These are phyloP conservation scores for Eurystomus gularis DNA, from an alignment of 2,113 vertebrate species.

Conservation along the genomic window DNA sequence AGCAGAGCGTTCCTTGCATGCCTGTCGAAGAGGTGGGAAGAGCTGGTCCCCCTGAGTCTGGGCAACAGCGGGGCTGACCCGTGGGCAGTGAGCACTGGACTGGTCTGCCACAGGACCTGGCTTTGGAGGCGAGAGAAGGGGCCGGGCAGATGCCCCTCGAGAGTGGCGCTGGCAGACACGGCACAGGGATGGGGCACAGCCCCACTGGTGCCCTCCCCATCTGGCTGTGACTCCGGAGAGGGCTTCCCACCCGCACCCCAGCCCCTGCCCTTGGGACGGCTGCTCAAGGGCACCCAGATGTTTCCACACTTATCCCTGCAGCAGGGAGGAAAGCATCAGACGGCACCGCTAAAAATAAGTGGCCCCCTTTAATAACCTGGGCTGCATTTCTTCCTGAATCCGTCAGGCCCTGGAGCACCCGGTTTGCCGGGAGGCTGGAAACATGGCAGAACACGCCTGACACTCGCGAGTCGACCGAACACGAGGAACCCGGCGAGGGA, in stretches of 20 bases:
- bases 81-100: neutral
- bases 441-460: neutral
- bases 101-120: neutral
- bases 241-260: neutral
- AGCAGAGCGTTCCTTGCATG: neutral
- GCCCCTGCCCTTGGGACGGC: neutral
- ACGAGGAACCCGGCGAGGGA: neutral
- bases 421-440: neutral
- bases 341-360: conserved; percentile 29
- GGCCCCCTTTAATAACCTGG: conserved; percentile 8
- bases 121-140: neutral
- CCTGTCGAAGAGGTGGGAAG: neutral
- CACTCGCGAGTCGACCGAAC: neutral
- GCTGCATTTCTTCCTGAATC: neutral
- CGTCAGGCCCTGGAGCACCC: neutral
- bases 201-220: neutral
- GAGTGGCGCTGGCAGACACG: neutral
- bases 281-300: conserved; percentile 57
- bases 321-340: neutral
- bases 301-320: neutral
- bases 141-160: rapidly evolving
- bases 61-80: neutral
- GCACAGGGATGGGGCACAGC: neutral
- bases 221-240: neutral
- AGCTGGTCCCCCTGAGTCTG: neutral